These are phyloP conservation scores for Aspidoscelis tigris DNA, from an alignment of 2,113 vertebrate genomes.

Conservation along the genomic window DNA sequence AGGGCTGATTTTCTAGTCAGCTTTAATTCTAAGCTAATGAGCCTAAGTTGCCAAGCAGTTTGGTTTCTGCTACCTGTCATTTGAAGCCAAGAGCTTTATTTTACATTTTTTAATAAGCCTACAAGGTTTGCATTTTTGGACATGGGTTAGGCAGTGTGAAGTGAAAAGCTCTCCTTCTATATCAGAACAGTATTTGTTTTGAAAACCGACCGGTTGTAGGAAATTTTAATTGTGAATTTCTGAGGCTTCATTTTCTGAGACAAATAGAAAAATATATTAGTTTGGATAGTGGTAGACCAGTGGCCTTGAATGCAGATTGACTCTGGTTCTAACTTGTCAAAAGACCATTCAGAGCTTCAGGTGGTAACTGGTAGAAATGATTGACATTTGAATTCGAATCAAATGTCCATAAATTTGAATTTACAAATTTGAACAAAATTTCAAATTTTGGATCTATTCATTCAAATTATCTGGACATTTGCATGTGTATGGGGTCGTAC, in stretches of 20 bases:
- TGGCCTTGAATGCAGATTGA: not conserved
- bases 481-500: no score
- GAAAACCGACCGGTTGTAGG: not conserved
- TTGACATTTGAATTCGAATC: no score
- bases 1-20: not conserved
- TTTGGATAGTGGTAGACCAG: not conserved
- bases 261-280: not conserved
- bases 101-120: not conserved
- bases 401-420: no score
- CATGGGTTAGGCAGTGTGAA: not conserved
- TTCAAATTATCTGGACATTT: no score
- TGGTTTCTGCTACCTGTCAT: not conserved
- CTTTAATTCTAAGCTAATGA: conserved; percentile 32
- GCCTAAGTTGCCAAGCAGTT: not conserved
- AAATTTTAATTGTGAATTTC: not conserved
- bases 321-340: not conserved
- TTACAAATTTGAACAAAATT: no score
- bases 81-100: conserved; percentile 4
- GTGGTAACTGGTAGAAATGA: not conserved
- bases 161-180: not conserved
- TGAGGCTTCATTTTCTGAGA: not conserved
- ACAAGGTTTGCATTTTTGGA: not conserved
- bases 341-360: not conserved
- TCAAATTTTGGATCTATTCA: no score
- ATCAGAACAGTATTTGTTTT: not conserved